Evolutionary conservation across 2,888 invertebrate species (phyloP).

Genomic region (Hyppa rectilinea): DNA sequence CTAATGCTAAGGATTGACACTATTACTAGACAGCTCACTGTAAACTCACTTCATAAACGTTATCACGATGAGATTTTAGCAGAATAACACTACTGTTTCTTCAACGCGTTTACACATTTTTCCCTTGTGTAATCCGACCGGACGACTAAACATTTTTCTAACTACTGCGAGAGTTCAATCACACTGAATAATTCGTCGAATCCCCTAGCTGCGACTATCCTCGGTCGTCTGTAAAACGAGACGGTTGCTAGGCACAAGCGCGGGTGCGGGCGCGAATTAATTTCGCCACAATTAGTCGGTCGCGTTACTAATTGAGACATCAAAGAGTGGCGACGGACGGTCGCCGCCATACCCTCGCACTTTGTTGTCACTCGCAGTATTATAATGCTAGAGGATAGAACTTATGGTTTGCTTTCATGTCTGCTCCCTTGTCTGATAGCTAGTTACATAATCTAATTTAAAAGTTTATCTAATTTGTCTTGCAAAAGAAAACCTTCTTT

Average conservation of each 20-base stretch:
- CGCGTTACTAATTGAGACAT: slow-evolving; percentile 90
- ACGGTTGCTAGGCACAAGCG: slow-evolving; percentile 62
- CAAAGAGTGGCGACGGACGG: slow-evolving; percentile 83
- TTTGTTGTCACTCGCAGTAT: slow-evolving; percentile 73
- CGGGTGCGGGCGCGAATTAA: slow-evolving; percentile 82
- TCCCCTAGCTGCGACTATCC: slow-evolving; percentile 18
- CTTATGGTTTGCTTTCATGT: slow-evolving; percentile 29
- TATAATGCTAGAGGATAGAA: slow-evolving; percentile 27
- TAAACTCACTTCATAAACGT: too few species aligned
- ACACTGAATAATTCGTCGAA: slow-evolving; percentile 26
- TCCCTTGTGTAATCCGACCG: background rate
- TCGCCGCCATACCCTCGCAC: slow-evolving; percentile 69
- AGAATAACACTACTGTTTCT: too few species aligned
- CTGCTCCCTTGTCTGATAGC: slow-evolving; percentile 23
- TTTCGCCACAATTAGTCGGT: slow-evolving; percentile 89
- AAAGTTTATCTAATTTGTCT: background rate
- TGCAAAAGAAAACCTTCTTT: background rate
- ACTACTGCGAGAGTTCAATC: slow-evolving; percentile 1
- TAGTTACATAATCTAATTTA: slow-evolving; percentile 9
- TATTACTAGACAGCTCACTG: too few species aligned
- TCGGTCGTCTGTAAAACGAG: slow-evolving; percentile 55
- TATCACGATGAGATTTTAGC: too few species aligned
- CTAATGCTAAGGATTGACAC: too few species aligned
- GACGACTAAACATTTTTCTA: slow-evolving; percentile 1
- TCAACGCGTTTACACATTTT: background rate